phyloP scores from a whole-genome alignment of 2,113 vertebrate genomes.

The Corythaixoides concolor region DNA sequence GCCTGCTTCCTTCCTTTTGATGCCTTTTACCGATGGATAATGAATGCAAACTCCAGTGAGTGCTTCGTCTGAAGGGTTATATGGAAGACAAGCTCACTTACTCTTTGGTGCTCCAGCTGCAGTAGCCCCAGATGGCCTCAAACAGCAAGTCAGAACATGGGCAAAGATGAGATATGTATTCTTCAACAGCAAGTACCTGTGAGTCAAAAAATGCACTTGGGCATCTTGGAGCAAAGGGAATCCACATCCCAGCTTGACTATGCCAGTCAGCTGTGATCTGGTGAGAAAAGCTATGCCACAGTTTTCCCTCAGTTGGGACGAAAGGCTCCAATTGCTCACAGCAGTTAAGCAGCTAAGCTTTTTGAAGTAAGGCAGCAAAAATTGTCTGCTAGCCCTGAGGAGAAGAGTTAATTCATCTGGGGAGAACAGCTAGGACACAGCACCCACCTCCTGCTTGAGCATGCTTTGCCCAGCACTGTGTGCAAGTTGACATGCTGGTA shows the following conservation, averaged over 20 bases:
- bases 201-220: neutral
- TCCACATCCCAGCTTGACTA: neutral
- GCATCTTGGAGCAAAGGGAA: neutral
- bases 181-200: neutral
- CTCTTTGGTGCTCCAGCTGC: neutral
- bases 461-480: neutral
- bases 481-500: neutral
- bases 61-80: neutral
- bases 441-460: neutral
- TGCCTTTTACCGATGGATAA: neutral
- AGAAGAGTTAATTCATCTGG: neutral
- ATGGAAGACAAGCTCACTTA: neutral
- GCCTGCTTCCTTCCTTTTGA: neutral
- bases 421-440: neutral
- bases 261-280: no score
- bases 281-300: neutral
- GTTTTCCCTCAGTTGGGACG: neutral
- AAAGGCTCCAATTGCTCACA: neutral
- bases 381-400: neutral
- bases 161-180: neutral
- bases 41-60: neutral
- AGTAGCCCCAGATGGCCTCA: neutral
- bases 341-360: neutral
- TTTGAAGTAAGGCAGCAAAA: neutral
- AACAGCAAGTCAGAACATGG: neutral